Base-by-base conservation (phyloP, 92 coral and sea anemone species). In the Siderastrea radians region DNA sequence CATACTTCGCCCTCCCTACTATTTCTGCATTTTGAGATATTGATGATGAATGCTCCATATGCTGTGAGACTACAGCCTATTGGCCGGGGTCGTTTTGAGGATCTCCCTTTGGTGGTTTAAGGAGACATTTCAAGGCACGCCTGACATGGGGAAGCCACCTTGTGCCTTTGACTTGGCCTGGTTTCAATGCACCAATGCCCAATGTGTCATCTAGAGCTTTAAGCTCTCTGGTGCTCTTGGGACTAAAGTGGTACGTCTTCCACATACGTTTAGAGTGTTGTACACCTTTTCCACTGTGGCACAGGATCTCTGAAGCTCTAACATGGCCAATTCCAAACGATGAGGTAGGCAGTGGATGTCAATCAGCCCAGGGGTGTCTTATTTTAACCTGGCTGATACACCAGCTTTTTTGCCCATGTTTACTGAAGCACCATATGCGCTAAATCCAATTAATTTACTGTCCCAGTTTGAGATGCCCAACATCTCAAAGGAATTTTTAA, bases 71-170 rank as follows among this genome's bases (percentile, higher is more conserved):
- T 2, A 53, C 87, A 82, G 83, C 77, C 16, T 88, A 81, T 62
- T 81, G 86, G 68, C 87, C 91, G 50, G 91, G 78, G 60, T 67
- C 72, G 5, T 62, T 58, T 3, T 80, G 51, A 77, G 82, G 82
- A 77, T 59, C 69, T 77, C 82, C 85, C 57, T 66, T 74, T 67
- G 79, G 83, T 66, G 89, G 66, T 13, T 64, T 80, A 66, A 87
- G 71, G 62, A 80, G 74, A 51, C 63, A 47, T 46, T 80, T 78
- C 11, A 68, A 78, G 10, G 84, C 73, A 52, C 90, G 75, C 47
- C 89, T 85, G 76, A 73, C 71, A 73, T 83, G 87, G 75, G 89
- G 77, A 64, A 85, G 71, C 83, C 89, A 85, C 52, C 90, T 68
- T 45, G 90, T 86, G 26, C 90, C 90, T 45, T 80, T 86, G 4